Percentiles rank a stretch among this genome's conserved stretches.
phyloP scores from a whole-genome alignment of 2,888 invertebrate species.

The Electrophaes corylata region DNA sequence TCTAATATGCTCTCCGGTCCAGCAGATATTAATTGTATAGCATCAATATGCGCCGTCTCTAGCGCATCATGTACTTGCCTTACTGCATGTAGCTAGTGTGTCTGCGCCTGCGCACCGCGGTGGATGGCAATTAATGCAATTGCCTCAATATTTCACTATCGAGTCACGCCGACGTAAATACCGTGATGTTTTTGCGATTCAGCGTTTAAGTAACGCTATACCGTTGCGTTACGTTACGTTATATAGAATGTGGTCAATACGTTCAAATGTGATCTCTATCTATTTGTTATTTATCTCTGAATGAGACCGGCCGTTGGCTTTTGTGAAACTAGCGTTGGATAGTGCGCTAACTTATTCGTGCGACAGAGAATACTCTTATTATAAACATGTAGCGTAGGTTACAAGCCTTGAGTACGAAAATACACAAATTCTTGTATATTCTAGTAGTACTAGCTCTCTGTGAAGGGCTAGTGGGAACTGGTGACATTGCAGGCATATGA shows the following conservation, averaged over 20 bases:
- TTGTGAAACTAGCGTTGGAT: background rate
- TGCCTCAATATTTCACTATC: slow-evolving; percentile 22
- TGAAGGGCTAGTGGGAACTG: no score
- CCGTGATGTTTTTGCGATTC: slow-evolving; percentile 6
- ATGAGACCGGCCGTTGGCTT: background rate
- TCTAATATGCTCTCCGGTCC: no score
- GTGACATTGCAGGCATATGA: no score
- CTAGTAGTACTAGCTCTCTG: no score
- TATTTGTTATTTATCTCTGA: slow-evolving; percentile 1
- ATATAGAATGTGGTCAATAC: slow-evolving; percentile 5
- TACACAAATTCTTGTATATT: no score
- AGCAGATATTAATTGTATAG: no score
- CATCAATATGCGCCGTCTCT: no score
- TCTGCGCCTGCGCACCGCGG: slow-evolving; percentile 4
- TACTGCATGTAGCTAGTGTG: background rate
- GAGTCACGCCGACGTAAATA: slow-evolving; percentile 26
- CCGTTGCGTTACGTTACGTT: no score
- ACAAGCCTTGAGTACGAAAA: no score
- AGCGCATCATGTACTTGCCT: background rate
- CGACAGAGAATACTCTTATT: background rate
- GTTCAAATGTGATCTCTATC: slow-evolving; percentile 4
- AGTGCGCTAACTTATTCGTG: slow-evolving; percentile 1
- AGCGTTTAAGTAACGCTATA: no score
- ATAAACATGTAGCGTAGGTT: no score
- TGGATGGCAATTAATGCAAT: slow-evolving; percentile 36